phyloP scores from a whole-genome alignment of 2,113 vertebrate species.

The Notothenia coriiceps region DNA sequence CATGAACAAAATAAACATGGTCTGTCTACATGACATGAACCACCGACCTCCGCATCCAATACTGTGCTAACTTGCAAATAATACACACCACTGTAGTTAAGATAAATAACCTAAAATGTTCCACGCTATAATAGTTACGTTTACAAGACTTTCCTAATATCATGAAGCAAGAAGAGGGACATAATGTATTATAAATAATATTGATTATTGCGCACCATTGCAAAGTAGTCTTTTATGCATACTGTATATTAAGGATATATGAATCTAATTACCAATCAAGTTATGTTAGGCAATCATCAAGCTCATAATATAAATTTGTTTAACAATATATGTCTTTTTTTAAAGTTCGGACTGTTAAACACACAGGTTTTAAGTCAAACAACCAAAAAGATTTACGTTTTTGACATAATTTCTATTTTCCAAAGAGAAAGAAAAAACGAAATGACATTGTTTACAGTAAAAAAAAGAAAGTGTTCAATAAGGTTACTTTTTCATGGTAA shows the following conservation, averaged over 20 bases:
- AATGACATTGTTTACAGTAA: too few relatives aligned
- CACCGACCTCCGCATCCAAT: constrained; percentile 4
- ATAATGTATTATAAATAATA: background rate
- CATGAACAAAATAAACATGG: constrained; percentile 66
- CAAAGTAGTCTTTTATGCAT: background rate
- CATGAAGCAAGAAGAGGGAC: background rate
- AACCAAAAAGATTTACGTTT: too few relatives aligned
- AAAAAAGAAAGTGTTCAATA: too few relatives aligned
- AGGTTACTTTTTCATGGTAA: too few relatives aligned
- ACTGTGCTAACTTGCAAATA: background rate
- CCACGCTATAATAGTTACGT: background rate
- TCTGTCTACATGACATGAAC: constrained; percentile 26
- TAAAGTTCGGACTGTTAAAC: background rate
- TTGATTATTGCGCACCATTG: background rate
- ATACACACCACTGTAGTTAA: background rate
- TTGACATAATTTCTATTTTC: background rate
- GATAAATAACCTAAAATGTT: background rate
- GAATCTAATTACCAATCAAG: background rate
- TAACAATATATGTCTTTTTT: too few relatives aligned
- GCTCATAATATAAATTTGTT: too few relatives aligned
- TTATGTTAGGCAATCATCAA: background rate
- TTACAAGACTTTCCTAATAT: background rate
- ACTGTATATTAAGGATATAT: background rate
- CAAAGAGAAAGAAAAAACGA: background rate
- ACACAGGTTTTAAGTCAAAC: background rate